Conservation (phyloP, 2,113 vertebrate species). For the Passerina amoena region DNA sequence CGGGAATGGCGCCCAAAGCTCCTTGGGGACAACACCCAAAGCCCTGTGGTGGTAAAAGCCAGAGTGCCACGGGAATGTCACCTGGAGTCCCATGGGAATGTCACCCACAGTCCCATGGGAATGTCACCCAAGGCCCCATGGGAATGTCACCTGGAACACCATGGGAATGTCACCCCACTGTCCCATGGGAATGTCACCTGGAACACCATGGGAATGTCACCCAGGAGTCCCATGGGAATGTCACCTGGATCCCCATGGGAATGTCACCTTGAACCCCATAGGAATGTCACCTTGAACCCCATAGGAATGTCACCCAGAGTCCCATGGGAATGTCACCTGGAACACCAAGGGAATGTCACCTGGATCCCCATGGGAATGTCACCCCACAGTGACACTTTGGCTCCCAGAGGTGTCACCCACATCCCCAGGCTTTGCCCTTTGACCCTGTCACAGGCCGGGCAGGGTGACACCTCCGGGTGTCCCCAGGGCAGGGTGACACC, state of each 20-base stretch:
- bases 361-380: no score
- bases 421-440: not conserved
- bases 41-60: fast-evolving
- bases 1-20: fast-evolving
- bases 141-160: no score
- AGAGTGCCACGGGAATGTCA: not conserved
- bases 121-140: no score
- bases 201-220: not conserved
- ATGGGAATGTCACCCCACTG: no score
- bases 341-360: not conserved
- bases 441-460: fast-evolving
- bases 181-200: not conserved
- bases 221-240: not conserved
- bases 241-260: not conserved
- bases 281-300: no score
- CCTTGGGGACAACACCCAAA: no score
- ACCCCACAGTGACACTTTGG: no score
- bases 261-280: no score
- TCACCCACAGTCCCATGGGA: no score
- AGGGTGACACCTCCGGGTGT: not conserved
- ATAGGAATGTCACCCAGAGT: not conserved
- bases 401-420: not conserved
- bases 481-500: not conserved
- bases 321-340: no score
- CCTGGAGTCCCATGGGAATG: no score